Base-by-base conservation (phyloP, 2,888 invertebrate genomes). In the Ptychoptera contaminata region DNA sequence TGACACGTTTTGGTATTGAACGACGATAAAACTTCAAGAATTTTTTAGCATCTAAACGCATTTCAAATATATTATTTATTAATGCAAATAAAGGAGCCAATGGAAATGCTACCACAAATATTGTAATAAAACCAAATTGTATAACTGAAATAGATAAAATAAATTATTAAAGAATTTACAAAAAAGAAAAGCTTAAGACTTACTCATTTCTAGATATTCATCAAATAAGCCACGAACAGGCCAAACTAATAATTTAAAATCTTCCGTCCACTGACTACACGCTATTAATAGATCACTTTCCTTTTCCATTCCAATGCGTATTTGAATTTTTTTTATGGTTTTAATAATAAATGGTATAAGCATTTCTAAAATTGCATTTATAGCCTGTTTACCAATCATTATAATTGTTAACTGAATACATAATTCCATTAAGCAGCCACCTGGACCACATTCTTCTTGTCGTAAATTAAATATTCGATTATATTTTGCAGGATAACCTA, bases 131-230 rank as follows among this genome's bases (percentile, higher is more conserved):
- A 2, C 88, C 88, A 65, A 80, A 90, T 63, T 88, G 88, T 16
- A 88, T 67, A 44, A 86, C 86, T 84, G 58, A 23, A 68, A 65
- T 49, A n/a, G n/a, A n/a, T n/a, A n/a, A n/a, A n/a, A n/a, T n/a
- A 44, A 45, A 49, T n/a, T n/a, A n/a, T n/a, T n/a, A n/a, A 37
- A n/a, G 23, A 12, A 37, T 14, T 23, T 7, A 23, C 7, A 8
- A 39, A 43, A 35, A 14, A 39, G 10, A 34, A 12, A 9, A 14
- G 7, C 4, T 2, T 23, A 47, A 38, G 15, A 56, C 68, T 62
- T 59, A 82, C 83, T 77, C 85, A 90, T 87, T 72, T 88, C 87
- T 44, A 88, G 68, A 65, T 88, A 88, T 62, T 88, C 87, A 40
- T 76, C 72, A 62, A 85, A 87, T 37, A 90, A 67, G 31, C 80